Conservation (phyloP, 2,888 invertebrate genomes). For the Drosophila diplacantha region DNA sequence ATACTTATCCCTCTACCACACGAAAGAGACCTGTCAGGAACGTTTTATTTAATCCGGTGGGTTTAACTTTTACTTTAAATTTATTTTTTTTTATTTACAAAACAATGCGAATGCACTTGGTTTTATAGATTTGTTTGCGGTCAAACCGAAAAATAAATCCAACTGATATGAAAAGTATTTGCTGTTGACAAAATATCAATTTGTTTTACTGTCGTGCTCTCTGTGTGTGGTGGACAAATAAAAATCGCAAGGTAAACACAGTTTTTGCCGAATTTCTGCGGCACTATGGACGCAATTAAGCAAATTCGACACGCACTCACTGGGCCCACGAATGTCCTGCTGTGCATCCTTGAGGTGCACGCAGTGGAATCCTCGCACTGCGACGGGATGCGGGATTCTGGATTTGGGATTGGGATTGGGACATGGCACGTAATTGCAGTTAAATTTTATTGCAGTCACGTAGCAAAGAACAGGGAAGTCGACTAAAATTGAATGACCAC, state of each 20-base stretch:
- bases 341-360: conserved; percentile 38
- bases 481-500: conserved; percentile 17
- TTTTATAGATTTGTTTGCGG: conserved; percentile 1
- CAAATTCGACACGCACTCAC: conserved; percentile 41
- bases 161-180: conserved; percentile 8
- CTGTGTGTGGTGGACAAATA: conserved; percentile 4
- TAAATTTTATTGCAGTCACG: conserved; percentile 69
- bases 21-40: not conserved
- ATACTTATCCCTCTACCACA: not conserved
- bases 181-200: conserved; percentile 12
- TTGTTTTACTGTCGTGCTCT: not conserved
- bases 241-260: conserved; percentile 6
- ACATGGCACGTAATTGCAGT: conserved; percentile 65
- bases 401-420: conserved; percentile 1
- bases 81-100: conserved; percentile 2
- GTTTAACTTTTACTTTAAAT: not conserved
- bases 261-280: conserved; percentile 22
- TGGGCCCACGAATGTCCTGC: conserved; percentile 28
- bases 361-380: conserved; percentile 12
- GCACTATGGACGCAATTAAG: conserved; percentile 31
- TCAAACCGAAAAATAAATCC: conserved; percentile 1
- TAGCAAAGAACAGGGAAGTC: conserved; percentile 36
- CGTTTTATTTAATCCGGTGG: not conserved
- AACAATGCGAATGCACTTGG: not conserved
- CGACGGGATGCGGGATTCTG: conserved; percentile 13